These are phyloP conservation scores for Megamerina dolium DNA, from an alignment of 2,888 invertebrate genomes.

Conservation along the genomic window DNA sequence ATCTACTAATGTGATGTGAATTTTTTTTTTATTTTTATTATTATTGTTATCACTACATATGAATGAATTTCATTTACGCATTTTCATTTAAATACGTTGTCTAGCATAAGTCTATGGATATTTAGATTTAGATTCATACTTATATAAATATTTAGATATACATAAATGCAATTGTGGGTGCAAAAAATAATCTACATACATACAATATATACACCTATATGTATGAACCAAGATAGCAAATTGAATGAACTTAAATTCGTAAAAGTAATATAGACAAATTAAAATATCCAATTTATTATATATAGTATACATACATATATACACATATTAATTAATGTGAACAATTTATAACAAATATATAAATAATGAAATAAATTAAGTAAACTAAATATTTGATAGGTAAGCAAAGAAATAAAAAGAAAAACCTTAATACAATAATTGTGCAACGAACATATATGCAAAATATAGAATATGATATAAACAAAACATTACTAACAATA, in stretches of 20 bases:
- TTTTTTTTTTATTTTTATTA: slow-evolving; percentile 17
- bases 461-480: slow-evolving; percentile 2
- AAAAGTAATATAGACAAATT: too few species aligned
- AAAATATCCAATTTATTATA: too few species aligned
- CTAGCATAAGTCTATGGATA: too few species aligned
- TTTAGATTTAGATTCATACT: too few species aligned
- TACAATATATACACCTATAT: slow-evolving; percentile 4
- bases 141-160: not conserved
- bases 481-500: too few species aligned
- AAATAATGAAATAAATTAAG: slow-evolving; percentile 8
- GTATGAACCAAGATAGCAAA: too few species aligned
- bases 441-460: slow-evolving; percentile 17
- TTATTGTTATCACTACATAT: not conserved
- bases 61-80: too few species aligned
- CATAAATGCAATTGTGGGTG: not conserved
- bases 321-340: slow-evolving; percentile 3
- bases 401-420: slow-evolving; percentile 3
- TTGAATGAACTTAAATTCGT: too few species aligned
- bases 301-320: slow-evolving; percentile 4
- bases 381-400: not conserved
- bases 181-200: slow-evolving; percentile 3
- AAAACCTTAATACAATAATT: slow-evolving; percentile 1
- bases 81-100: too few species aligned
- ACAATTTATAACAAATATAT: not conserved
- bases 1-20: slow-evolving; percentile 24